A percentile compares a stretch with the other conserved stretches of the same genome.
Evolutionary conservation across 1,140 invertebrate genomes (phyloP).

Genomic region (Magallana gigas): DNA sequence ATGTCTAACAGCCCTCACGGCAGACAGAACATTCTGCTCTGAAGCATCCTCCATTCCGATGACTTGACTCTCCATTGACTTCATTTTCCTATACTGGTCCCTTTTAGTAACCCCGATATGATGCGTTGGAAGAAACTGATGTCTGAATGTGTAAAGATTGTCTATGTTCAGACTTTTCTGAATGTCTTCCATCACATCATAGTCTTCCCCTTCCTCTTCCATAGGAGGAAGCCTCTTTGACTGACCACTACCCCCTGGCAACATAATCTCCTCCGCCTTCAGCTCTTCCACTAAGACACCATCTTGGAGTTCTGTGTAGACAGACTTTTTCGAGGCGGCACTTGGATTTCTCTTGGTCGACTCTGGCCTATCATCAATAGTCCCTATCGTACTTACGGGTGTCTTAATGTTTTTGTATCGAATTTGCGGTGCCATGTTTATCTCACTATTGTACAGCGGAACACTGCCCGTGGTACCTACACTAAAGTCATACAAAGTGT

Average conservation of each 20-base stretch:
- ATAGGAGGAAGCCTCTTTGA: slow-evolving; percentile 43
- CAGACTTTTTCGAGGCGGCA: slow-evolving; percentile 59
- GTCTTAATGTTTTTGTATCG: slow-evolving; percentile 21
- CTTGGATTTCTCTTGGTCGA: slow-evolving; percentile 53
- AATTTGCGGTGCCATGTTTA: not conserved
- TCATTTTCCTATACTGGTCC: slow-evolving; percentile 75
- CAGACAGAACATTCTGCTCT: slow-evolving; percentile 73
- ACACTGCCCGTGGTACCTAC: slow-evolving; percentile 71
- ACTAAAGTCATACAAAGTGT: slow-evolving; percentile 71
- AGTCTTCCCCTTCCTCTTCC: slow-evolving; percentile 49
- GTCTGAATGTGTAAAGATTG: slow-evolving; percentile 56
- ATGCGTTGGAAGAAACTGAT: slow-evolving; percentile 71
- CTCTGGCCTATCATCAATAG: slow-evolving; percentile 38
- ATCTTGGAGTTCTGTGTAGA: slow-evolving; percentile 62
- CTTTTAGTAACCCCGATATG: slow-evolving; percentile 72
- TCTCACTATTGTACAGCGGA: slow-evolving; percentile 57
- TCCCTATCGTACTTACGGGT: not conserved
- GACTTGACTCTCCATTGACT: slow-evolving; percentile 71
- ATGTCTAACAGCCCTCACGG: slow-evolving; percentile 72
- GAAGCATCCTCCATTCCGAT: slow-evolving; percentile 71
- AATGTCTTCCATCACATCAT: slow-evolving; percentile 57
- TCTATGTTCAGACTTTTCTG: slow-evolving; percentile 53
- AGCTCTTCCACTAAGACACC: slow-evolving; percentile 68
- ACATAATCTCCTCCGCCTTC: slow-evolving; percentile 67
- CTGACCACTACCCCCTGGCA: slow-evolving; percentile 42